phyloP scores from a whole-genome alignment of 2,113 vertebrate genomes.

The Eurypyga helias region DNA sequence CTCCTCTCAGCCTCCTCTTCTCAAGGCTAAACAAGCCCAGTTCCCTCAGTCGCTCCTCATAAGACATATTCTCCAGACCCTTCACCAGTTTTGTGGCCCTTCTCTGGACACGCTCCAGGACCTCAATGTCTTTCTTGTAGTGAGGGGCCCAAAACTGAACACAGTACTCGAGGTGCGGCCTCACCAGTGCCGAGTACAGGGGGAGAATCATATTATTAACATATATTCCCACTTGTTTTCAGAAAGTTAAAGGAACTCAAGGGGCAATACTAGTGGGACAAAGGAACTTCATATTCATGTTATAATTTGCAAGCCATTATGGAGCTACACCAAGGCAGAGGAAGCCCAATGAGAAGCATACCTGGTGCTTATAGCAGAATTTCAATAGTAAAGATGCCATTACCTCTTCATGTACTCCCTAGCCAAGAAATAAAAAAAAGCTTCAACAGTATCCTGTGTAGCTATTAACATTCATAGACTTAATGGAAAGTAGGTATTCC shows the following conservation, averaged over 20 bases:
- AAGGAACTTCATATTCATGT: not conserved
- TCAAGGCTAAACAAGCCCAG: no score
- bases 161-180: no score
- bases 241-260: not conserved
- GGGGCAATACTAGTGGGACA: not conserved
- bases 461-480: not conserved
- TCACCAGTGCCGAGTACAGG: no score
- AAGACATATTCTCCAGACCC: no score
- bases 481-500: not conserved
- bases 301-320: not conserved
- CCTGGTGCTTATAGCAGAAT: accelerated
- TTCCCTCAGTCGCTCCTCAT: no score
- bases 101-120: no score
- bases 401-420: not conserved
- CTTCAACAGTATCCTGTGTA: not conserved
- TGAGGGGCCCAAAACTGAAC: no score
- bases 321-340: not conserved
- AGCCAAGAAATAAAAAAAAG: not conserved
- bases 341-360: not conserved
- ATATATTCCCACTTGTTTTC: not conserved
- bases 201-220: no score
- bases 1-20: no score
- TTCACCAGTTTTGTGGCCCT: no score
- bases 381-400: not conserved
- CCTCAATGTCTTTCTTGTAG: no score